Base-by-base conservation (phyloP, 1,140 invertebrate species). In the Physella acuta region DNA sequence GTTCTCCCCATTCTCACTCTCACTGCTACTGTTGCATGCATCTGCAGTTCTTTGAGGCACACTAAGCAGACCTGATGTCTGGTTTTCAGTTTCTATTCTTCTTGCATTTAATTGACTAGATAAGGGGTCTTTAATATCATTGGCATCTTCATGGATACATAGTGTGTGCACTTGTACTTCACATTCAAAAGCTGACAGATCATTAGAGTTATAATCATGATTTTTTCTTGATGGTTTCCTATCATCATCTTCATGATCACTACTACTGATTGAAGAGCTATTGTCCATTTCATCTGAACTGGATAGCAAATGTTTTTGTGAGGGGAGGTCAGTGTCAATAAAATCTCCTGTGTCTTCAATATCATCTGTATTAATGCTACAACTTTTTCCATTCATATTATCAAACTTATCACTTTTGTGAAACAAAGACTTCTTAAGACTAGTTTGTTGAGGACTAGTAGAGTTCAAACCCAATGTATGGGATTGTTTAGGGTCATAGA, bases 311-410 rank as follows among this genome's bases (percentile, higher is more conserved):
- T 77, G 74, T 26, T 75, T 73, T 65, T 75, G 71, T 58, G 76
- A 68, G 17, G 80, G 80, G 52, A 82, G 71, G 68, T 82, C 80
- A 56, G 80, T 75, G 68, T 82, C 80, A 68, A 82, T 82, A 70
- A 79, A 82, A 68, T 82, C 80, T n/a, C 80, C 80, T 51, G 77
- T 73, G 55, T 81, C 80, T 49, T 82, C 80, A 67, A 72, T 71
- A 70, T 61, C 73, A 34, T 79, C 77, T 24, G 60, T 55, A 20
- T 36, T 56, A 39, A n/a, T 33, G 14, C 24, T 39, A 56, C 28
- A 49, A 16, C 33, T 33, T 24, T 17, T 34, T 5, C 24, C 61
- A n/a, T 39, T 59, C 17, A 20, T 60, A 11, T 26, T 52, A 68
- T 59, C 24, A 24, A 17, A 36, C 34, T 49, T 33, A n/a, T 16